A percentile compares a stretch with the other conserved stretches of the same genome.
These are phyloP conservation scores for Sakesphorus luctuosus DNA, from an alignment of 2,113 vertebrate species.

Conservation along the genomic window DNA sequence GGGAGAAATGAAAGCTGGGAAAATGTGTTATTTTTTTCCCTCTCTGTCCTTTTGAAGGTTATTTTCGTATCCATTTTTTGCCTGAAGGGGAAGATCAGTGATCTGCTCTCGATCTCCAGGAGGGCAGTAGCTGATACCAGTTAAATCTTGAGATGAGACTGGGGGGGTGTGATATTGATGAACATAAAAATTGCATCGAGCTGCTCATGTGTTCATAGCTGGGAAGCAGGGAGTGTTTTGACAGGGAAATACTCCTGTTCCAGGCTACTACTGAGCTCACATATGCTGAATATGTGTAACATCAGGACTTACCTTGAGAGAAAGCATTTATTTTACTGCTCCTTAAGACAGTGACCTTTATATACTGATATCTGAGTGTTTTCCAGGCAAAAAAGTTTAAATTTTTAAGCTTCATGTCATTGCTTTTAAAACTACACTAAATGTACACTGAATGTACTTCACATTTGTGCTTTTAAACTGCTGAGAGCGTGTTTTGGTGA, in stretches of 20 bases:
- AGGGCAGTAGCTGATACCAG: not conserved
- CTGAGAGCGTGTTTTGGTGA: not conserved
- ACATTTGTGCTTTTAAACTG: not conserved
- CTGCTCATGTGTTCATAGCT: not conserved
- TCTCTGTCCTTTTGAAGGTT: not conserved
- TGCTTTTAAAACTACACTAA: not conserved
- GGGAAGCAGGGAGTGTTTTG: not conserved
- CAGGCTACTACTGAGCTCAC: not conserved
- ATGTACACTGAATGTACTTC: not conserved
- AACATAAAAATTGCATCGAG: not conserved
- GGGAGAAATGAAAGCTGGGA: not conserved
- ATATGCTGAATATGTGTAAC: not conserved
- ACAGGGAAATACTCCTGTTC: not conserved
- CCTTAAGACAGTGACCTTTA: not conserved
- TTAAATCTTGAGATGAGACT: not conserved
- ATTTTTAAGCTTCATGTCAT: not conserved
- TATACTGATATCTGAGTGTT: not conserved
- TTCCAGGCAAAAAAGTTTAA: not conserved
- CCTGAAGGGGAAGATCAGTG: not conserved
- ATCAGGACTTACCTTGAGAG: not conserved
- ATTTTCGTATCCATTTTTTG: not conserved
- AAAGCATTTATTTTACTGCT: not conserved
- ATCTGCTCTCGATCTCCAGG: rapidly evolving
- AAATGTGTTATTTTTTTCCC: rapidly evolving
- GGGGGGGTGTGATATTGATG: not conserved